Conservation (phyloP, 2,888 invertebrate genomes). For the Gastracanthus pulcherrimus region DNA sequence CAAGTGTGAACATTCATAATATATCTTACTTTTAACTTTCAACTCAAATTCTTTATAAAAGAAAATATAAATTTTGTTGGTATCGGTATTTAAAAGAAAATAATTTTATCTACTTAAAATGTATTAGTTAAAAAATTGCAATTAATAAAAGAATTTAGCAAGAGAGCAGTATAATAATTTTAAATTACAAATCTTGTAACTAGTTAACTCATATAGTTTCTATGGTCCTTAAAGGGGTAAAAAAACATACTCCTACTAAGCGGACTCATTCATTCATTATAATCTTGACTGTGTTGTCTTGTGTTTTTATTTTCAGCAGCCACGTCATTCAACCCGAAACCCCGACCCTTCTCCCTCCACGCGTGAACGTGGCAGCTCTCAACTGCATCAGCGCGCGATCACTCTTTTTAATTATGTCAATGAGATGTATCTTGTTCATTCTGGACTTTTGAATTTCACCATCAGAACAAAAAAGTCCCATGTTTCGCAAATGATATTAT, state of each 20-base stretch:
- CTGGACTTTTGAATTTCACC: conserved; percentile 34
- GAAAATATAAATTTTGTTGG: no score
- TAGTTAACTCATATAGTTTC: no score
- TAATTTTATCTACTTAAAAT: no score
- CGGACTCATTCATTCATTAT: conserved; percentile 25
- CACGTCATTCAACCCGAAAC: conserved; percentile 81
- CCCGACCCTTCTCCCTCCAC: conserved; percentile 81
- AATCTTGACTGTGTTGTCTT: conserved; percentile 53
- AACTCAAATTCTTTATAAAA: no score
- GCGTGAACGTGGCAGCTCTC: conserved; percentile 78
- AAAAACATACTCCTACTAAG: background rate
- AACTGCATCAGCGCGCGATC: conserved; percentile 66
- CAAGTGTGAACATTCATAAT: no score
- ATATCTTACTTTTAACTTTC: no score
- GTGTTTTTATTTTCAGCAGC: conserved; percentile 80
- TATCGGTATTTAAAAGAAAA: no score
- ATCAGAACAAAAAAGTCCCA: conserved; percentile 14
- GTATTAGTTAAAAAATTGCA: no score
- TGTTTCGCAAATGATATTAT: conserved; percentile 29
- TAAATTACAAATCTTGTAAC: no score
- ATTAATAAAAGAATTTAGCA: no score
- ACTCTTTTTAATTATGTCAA: conserved; percentile 46
- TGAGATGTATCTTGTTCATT: conserved; percentile 42
- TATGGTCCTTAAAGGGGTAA: background rate
- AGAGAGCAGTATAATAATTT: no score